Percentiles rank a stretch among this genome's conserved stretches.
Conservation (phyloP, 2,797 vertebrate species). For the Paratrypauchen microcephalus region DNA sequence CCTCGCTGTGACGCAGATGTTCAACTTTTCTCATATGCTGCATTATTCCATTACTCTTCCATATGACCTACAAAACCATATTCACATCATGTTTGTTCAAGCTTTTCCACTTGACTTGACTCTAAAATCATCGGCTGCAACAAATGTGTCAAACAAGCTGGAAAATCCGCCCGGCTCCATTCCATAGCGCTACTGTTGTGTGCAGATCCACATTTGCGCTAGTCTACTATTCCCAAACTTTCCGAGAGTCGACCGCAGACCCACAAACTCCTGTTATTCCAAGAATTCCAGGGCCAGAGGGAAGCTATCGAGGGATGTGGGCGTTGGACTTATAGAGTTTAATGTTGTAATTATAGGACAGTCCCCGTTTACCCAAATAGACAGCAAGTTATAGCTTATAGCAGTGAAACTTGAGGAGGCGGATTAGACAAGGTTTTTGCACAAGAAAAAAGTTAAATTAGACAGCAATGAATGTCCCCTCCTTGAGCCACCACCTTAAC, state of each 20-base stretch:
- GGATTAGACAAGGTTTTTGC: neutral
- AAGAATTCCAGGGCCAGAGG: constrained; percentile 22
- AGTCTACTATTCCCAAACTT: constrained; percentile 14
- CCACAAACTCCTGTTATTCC: constrained; percentile 15
- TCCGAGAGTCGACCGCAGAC: neutral
- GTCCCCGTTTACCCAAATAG: constrained; percentile 4
- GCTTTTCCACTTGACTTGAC: constrained; percentile 11
- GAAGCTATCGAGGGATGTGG: constrained; percentile 17
- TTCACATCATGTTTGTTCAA: constrained; percentile 19
- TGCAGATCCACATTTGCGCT: neutral
- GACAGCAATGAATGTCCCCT: no score
- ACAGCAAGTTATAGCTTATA: constrained; percentile 15
- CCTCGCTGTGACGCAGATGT: constrained; percentile 31
- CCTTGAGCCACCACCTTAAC: no score
- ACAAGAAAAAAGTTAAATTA: neutral
- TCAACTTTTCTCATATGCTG: constrained; percentile 29
- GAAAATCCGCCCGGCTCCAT: constrained; percentile 12
- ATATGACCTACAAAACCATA: constrained; percentile 5
- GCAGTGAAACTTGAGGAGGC: constrained; percentile 12
- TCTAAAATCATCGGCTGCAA: constrained; percentile 15
- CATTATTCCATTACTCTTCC: constrained; percentile 25
- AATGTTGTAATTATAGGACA: constrained; percentile 18
- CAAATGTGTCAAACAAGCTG: constrained; percentile 30
- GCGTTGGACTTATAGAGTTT: neutral
- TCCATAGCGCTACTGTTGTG: constrained; percentile 1